Base-by-base conservation (phyloP, 2,888 invertebrate species). In the Macaria notata region DNA sequence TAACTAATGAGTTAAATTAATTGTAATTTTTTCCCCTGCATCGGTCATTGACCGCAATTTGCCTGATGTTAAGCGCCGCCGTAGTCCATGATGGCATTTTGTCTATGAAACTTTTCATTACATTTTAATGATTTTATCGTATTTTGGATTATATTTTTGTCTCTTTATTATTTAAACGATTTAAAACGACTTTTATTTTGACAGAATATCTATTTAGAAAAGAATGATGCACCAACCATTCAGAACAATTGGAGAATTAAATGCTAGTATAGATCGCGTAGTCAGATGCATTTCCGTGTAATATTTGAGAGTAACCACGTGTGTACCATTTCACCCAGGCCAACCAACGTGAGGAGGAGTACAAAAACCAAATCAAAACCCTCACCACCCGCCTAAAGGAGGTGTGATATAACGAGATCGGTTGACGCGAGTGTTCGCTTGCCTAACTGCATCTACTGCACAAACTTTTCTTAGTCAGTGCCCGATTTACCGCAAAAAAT, bases 301-400 rank as follows among this genome's bases (percentile, higher is more conserved):
- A 41, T 8, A 7, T 19, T 9, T 49, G 46, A 64, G 63, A 78
- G 72, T 83, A 79, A 83, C 73, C 63, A 68, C 75, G 71, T 73
- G 69, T 78, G 59, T 59, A 73, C 72, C 68, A 70, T 89, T 88
- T 74, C 70, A 81, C 71, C 80, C 88, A 99, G 98, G 98, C 99
- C 93, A 98, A 98, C 94, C 98, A 98, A 95, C 97, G 98, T 85
- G 99, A 99, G 93, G 98, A 99, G 94, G 98, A 98, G 92, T 99
- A 98, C 96, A 98, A 99, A 95, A 97, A 98, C 93, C 98, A 98
- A 95, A 98, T 99, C 95, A 98, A 99, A 96, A 98, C 97, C 92
- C 95, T 98, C 92, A 98, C 97, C 92, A 96, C 97, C 93, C 97
- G 98, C 93, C 97, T 99, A 94, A 99, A 99, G 97, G 98, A 98